Conservation (phyloP, 2,888 invertebrate genomes). For the Polydesmus complanatus region DNA sequence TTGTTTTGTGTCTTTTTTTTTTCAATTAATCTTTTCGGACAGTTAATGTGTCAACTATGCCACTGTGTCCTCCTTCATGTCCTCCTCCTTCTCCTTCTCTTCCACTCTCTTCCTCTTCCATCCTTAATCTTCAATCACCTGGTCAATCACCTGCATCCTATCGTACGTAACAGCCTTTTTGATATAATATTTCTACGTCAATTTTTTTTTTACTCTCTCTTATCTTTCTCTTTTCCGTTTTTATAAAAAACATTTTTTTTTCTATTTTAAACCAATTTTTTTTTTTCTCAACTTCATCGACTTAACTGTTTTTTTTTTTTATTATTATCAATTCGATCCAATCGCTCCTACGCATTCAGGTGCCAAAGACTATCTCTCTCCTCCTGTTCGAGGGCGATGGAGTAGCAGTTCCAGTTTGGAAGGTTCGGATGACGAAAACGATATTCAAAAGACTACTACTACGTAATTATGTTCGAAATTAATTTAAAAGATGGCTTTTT, state of each 20-base stretch:
- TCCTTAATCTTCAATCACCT: background rate
- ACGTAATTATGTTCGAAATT: background rate
- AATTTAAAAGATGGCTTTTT: background rate
- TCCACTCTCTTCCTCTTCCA: background rate
- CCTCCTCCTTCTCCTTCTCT: conserved; percentile 1
- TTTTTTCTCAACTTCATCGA: background rate
- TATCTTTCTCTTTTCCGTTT: too few relatives aligned
- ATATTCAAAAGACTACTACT: background rate
- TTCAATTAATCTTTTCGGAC: background rate
- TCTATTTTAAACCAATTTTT: background rate
- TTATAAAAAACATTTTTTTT: too few relatives aligned
- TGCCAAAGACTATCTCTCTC: conserved; percentile 10
- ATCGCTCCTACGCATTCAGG: background rate
- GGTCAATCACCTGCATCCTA: background rate
- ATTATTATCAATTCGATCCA: background rate
- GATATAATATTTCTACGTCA: too few relatives aligned
- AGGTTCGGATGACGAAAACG: conserved; percentile 8
- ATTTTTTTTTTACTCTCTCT: too few relatives aligned
- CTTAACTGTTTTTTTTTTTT: too few relatives aligned
- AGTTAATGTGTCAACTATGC: background rate
- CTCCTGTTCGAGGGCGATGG: conserved; percentile 4
- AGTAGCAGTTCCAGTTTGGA: conserved; percentile 12
- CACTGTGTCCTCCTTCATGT: background rate
- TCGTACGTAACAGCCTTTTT: background rate
- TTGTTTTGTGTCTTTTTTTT: background rate